phyloP scores from a whole-genome alignment of 1,140 invertebrate species.

The Drosophila serrata region DNA sequence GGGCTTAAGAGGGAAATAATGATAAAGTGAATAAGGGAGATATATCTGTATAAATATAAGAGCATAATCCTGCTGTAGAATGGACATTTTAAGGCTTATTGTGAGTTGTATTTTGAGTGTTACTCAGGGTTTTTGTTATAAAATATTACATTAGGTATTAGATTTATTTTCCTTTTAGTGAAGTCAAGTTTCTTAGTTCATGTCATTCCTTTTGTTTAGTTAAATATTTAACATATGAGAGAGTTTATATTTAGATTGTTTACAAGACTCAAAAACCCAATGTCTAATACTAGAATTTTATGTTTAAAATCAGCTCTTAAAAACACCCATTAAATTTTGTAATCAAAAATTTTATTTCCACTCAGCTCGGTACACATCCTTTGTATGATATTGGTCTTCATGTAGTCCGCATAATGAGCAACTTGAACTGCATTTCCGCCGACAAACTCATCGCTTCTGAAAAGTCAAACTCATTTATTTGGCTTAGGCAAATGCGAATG shows the following conservation, averaged over 20 bases:
- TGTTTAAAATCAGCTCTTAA: not conserved
- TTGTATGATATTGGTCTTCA: constrained; percentile 9
- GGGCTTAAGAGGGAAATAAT: constrained; percentile 30
- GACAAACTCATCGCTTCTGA: constrained; percentile 21
- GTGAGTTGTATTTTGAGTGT: not conserved
- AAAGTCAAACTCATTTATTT: constrained; percentile 69
- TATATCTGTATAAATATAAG: constrained; percentile 5
- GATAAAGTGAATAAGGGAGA: constrained; percentile 21
- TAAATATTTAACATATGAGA: not conserved
- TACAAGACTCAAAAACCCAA: not conserved
- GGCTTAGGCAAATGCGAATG: constrained; percentile 73
- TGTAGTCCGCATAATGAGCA: constrained; percentile 47
- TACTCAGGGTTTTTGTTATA: not conserved
- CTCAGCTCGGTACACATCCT: not conserved
- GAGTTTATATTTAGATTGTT: not conserved
- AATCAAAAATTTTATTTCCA: constrained; percentile 7
- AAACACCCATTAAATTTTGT: not conserved
- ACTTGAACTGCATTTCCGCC: constrained; percentile 31
- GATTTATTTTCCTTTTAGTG: not conserved
- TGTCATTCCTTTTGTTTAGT: not conserved
- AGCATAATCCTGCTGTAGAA: constrained; percentile 20
- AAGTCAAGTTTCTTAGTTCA: not conserved
- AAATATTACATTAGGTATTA: not conserved
- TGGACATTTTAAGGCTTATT: constrained; percentile 5
- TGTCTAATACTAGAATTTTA: not conserved